A percentile compares a stretch with the other conserved stretches of the same genome.
Evolutionary conservation across 2,113 vertebrate species (phyloP).

Genomic region (Damaliscus lunatus): DNA sequence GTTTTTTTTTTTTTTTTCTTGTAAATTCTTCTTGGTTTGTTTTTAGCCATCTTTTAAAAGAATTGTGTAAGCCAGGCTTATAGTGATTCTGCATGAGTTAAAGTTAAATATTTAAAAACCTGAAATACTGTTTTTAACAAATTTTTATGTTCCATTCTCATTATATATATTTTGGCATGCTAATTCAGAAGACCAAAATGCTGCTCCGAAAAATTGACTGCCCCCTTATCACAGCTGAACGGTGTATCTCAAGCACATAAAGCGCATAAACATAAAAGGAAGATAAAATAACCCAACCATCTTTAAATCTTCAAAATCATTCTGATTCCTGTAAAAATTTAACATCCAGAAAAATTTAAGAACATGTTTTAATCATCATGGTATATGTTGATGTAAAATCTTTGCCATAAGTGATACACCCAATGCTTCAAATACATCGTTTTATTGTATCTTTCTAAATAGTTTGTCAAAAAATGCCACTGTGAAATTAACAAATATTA

Average conservation of each 20-base stretch:
- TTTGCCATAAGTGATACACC: slow-evolving; percentile 47
- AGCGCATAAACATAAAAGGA: neutral
- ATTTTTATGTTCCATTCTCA: neutral
- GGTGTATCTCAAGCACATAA: neutral
- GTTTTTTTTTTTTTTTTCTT: slow-evolving; percentile 34
- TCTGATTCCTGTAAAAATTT: neutral
- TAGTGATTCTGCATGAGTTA: neutral
- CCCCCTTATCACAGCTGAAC: neutral
- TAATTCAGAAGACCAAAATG: slow-evolving; percentile 42
- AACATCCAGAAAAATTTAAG: slow-evolving; percentile 25
- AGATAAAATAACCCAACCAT: neutral
- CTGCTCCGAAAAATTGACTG: neutral
- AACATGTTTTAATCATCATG: neutral
- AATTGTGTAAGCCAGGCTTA: neutral
- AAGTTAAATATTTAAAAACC: neutral
- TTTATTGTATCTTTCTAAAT: slow-evolving; percentile 61
- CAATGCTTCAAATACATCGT: neutral
- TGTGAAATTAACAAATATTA: slow-evolving; percentile 63
- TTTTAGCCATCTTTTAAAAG: slow-evolving; percentile 40
- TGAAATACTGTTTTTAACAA: slow-evolving; percentile 23
- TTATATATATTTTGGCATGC: slow-evolving; percentile 19
- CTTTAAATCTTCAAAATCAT: neutral
- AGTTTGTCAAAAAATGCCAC: slow-evolving; percentile 70
- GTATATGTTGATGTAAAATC: slow-evolving; percentile 20
- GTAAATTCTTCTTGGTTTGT: slow-evolving; percentile 46